Evolutionary conservation across 30 jellyfish, hydroid and myxozoan species (phyloP), one percentile per base, ranked within the genome.

Genomic region (Mastigias papua): DNA sequence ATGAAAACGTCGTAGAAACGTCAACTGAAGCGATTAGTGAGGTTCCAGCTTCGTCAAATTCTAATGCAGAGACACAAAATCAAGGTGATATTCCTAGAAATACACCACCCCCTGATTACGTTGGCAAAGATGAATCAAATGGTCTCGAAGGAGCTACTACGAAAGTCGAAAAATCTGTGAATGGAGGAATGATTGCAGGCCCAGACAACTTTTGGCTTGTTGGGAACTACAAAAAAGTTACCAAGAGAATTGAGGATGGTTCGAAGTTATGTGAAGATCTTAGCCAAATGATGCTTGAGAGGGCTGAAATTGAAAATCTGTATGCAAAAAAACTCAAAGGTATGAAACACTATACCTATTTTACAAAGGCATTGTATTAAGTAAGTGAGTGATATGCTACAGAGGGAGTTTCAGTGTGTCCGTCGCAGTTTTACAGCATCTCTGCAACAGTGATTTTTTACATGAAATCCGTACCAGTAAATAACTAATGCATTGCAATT

Each of bases 251-350:
- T 17, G 98, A 93, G 28, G 98, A 93, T 85, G 97, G 98, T 16
- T 82, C 93, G 22, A 89, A 77, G 61, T 73, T 86, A 6, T 80
- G 95, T 31, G 98, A 93, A 3, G 98, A 93, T 68, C 60, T 93
- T 28, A 62, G 97, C 49, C 91, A 78, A 61, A 93, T 93, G 98
- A 76, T 93, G 68, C 81, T 81, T 0, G 98, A 93, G 50, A 87
- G 98, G 71, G 95, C 97, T 32, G 98, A 87, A 63, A 93, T 93
- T 17, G 98, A 93, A 70, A 87, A 82, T 57, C 37, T 93, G 22
- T 93, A 87, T 81, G 98, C 97, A 19, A 87, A 82, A 84, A 93
- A 93, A 69, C 93, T 93, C 63, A 93, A 93, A 88, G 97, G 98
- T 93, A 69, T 10, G 19, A n/a, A n/a, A n/a, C n/a, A n/a, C n/a